Percentiles rank a stretch among this genome's conserved stretches.
phyloP scores from a whole-genome alignment of 2,113 vertebrate species.

The Saguinus imperator region DNA sequence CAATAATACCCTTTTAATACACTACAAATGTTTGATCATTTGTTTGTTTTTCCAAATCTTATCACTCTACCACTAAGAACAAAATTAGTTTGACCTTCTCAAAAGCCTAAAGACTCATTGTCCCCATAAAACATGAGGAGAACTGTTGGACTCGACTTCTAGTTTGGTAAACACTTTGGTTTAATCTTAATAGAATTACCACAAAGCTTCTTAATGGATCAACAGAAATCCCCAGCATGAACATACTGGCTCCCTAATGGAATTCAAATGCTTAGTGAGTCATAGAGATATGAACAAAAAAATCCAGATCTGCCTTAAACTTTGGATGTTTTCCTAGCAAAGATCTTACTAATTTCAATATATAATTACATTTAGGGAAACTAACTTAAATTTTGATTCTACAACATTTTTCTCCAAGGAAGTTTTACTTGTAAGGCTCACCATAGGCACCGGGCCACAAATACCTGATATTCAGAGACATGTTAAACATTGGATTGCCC shows the following conservation, averaged over 20 bases:
- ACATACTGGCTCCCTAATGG: background rate
- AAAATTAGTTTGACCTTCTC: constrained; percentile 67
- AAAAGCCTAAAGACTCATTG: constrained; percentile 21
- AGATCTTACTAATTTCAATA: background rate
- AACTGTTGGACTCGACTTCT: background rate
- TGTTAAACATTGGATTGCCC: background rate
- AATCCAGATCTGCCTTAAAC: constrained; percentile 1
- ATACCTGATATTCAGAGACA: background rate
- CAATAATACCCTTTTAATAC: constrained; percentile 34
- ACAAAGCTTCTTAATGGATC: constrained; percentile 57
- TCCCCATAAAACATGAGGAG: constrained; percentile 27
- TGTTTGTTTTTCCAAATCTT: constrained; percentile 58
- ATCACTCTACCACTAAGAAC: constrained; percentile 23
- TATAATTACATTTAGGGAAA: background rate
- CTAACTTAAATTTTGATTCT: constrained; percentile 14
- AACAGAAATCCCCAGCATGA: constrained; percentile 32
- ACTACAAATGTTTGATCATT: constrained; percentile 45
- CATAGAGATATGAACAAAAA: background rate
- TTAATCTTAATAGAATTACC: constrained; percentile 41
- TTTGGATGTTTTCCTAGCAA: background rate
- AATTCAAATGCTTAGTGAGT: constrained; percentile 33
- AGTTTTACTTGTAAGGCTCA: background rate
- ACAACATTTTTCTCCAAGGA: background rate
- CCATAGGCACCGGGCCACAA: background rate
- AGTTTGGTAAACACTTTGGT: constrained; percentile 57